phyloP scores from a whole-genome alignment of 2,888 invertebrate genomes.

The Rambutsinella grinnellia region DNA sequence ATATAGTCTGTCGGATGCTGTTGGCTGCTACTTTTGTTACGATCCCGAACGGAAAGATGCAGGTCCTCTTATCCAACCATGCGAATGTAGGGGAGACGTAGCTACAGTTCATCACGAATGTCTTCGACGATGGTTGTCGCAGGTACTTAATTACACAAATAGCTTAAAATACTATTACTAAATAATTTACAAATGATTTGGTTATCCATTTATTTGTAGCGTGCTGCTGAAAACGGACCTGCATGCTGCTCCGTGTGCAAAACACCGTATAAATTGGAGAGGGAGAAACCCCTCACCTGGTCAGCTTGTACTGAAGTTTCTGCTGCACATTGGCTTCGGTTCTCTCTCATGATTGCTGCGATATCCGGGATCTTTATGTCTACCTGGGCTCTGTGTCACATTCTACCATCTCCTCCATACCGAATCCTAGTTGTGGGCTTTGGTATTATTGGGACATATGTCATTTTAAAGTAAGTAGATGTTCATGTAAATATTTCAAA shows the following conservation, averaged over 20 bases:
- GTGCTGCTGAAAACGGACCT: slow-evolving; percentile 77
- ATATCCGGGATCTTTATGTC: slow-evolving; percentile 75
- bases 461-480: slow-evolving; percentile 80
- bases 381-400: slow-evolving; percentile 68
- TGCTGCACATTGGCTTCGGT: slow-evolving; percentile 82
- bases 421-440: slow-evolving; percentile 83
- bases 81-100: slow-evolving; percentile 92
- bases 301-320: slow-evolving; percentile 66
- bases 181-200: too few species aligned
- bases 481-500: too few species aligned
- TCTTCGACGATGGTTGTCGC: slow-evolving; percentile 88
- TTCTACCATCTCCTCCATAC: slow-evolving; percentile 68
- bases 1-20: slow-evolving; percentile 63
- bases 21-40: slow-evolving; percentile 95
- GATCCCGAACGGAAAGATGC: slow-evolving; percentile 81
- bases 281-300: slow-evolving; percentile 71
- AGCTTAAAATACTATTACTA: background rate
- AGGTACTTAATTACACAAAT: slow-evolving; percentile 73
- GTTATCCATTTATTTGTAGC: slow-evolving; percentile 71
- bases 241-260: slow-evolving; percentile 89
- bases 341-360: slow-evolving; percentile 81
- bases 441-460: slow-evolving; percentile 85
- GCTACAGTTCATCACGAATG: slow-evolving; percentile 93
- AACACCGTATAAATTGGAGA: slow-evolving; percentile 83
- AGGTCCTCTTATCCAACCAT: slow-evolving; percentile 87